Evolutionary conservation across 2,113 vertebrate species (phyloP), one percentile per base, ranked within the genome.

Genomic region (Agapornis roseicollis): DNA sequence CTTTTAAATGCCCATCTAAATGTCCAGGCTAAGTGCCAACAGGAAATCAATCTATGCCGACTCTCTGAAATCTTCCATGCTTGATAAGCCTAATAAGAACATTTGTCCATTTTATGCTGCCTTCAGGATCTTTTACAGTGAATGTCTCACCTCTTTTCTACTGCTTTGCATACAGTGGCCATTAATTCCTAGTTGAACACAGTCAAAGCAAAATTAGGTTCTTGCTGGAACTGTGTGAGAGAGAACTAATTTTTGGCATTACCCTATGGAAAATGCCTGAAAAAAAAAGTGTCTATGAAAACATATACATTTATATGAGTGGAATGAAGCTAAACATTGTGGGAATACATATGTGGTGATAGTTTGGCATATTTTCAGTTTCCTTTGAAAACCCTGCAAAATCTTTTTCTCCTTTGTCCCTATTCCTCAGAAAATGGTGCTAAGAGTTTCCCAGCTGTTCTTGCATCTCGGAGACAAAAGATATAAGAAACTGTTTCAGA

Each of bases 61-160:
- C 55, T 92, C 47, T 80, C 55, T 87, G 80, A 91, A 96, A 89
- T 50, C 74, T 78, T 93, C 85, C 77, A 93, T 78, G 64, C 93
- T 66, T 87, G 89, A 58, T 89, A 92, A 93, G 68, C 24, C 70
- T 82, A 86, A 94, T 52, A 95, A 41, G 89, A 94, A 71, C 80
- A 93, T 93, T 91, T 73, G 65, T 87, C 71, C 72, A 50, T 70
- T 94, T 96, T 88, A 94, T 91, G 64, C 81, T 93, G 64, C 92
- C 82, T 91, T 84, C 73, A 95, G 74, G 84, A 88, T 80, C 41
- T 76, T 93, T 95, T 68, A 69, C 55, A 76, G 52, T 31, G 42
- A 18, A 94, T 90, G 27, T 85, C 82, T 90, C 71, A 70, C 71
- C 31, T 91, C 39, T 85, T 77, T 70, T 55, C 61, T 44, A 50